Evolutionary conservation across 2,113 vertebrate genomes (phyloP).

Genomic region (Corydoras sp.): DNA sequence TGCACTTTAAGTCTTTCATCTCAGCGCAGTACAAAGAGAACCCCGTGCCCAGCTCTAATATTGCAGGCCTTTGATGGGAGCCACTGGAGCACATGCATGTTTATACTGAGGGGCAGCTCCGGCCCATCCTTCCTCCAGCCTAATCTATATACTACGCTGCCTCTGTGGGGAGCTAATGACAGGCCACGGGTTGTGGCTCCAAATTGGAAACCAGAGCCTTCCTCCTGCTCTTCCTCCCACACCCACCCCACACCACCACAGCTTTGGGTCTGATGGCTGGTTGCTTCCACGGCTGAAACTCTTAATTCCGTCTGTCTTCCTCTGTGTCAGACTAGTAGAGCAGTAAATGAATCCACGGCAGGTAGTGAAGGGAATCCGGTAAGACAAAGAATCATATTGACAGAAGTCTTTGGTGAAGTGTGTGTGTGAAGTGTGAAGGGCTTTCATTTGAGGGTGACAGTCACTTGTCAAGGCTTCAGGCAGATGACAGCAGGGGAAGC

Average conservation of each 20-base stretch:
- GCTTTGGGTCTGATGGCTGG: constrained; percentile 15
- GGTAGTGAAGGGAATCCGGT: constrained; percentile 32
- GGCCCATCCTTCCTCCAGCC: constrained; percentile 21
- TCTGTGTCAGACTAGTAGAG: constrained; percentile 37
- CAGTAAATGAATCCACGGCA: constrained; percentile 45
- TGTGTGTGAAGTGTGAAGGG: constrained; percentile 2
- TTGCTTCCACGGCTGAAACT: constrained; percentile 11
- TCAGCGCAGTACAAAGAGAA: constrained; percentile 28
- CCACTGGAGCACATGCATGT: constrained; percentile 41
- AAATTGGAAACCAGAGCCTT: constrained; percentile 25
- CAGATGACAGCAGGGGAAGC: constrained; percentile 5
- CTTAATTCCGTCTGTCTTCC: constrained; percentile 6
- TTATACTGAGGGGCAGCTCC: constrained; percentile 24
- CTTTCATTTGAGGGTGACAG: constrained; percentile 5
- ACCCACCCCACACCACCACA: constrained; percentile 11
- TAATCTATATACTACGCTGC: constrained; percentile 16
- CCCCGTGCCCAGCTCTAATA: constrained; percentile 37
- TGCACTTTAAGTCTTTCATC: constrained; percentile 19
- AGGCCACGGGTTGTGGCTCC: constrained; percentile 23
- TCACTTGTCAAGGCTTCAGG: constrained; percentile 5
- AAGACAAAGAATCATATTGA: constrained; percentile 24
- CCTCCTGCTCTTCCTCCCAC: constrained; percentile 9
- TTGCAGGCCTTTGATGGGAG: constrained; percentile 42
- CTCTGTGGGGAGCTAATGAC: constrained; percentile 45
- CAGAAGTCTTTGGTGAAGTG: not conserved